These are phyloP conservation scores for Antennarius maculatus DNA, from an alignment of 2,797 vertebrate genomes.

Conservation along the genomic window DNA sequence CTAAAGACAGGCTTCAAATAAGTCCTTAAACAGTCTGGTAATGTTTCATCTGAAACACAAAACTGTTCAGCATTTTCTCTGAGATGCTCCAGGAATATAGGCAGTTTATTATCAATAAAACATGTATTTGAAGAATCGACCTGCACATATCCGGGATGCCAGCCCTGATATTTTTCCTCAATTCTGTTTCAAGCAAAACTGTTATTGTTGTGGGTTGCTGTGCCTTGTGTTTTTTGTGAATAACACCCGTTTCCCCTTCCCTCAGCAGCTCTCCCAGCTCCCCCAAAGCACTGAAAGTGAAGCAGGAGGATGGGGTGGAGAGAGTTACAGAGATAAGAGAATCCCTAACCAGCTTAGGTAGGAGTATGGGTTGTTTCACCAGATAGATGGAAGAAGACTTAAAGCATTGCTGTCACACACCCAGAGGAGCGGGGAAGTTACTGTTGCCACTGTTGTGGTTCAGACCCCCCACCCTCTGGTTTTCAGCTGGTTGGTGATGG, in stretches of 20 bases:
- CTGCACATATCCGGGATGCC: conserved; percentile 21
- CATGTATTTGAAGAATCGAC: neutral
- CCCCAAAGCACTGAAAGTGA: conserved; percentile 88
- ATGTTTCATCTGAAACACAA: neutral
- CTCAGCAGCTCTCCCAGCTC: conserved; percentile 88
- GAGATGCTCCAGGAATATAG: conserved; percentile 1
- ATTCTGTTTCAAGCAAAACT: conserved; percentile 37
- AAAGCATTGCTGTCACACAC: conserved; percentile 70
- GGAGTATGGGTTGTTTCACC: conserved; percentile 88
- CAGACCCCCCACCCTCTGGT: conserved; percentile 23
- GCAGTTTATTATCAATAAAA: neutral
- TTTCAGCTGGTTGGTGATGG: conserved; percentile 39
- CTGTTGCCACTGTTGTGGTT: conserved; percentile 37
- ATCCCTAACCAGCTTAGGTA: conserved; percentile 89
- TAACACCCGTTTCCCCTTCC: conserved; percentile 88
- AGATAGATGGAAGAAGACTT: conserved; percentile 77
- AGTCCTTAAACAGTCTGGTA: neutral
- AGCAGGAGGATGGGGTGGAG: conserved; percentile 89
- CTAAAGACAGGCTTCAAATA: conserved; percentile 9
- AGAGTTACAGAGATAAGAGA: conserved; percentile 88
- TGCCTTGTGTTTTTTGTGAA: conserved; percentile 76
- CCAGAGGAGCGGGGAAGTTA: conserved; percentile 44
- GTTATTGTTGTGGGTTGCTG: conserved; percentile 59
- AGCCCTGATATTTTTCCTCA: conserved; percentile 32
- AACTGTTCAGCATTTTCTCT: conserved; percentile 1